Evolutionary conservation across 2,797 vertebrate genomes (phyloP).

Genomic region (Sylvia borin): DNA sequence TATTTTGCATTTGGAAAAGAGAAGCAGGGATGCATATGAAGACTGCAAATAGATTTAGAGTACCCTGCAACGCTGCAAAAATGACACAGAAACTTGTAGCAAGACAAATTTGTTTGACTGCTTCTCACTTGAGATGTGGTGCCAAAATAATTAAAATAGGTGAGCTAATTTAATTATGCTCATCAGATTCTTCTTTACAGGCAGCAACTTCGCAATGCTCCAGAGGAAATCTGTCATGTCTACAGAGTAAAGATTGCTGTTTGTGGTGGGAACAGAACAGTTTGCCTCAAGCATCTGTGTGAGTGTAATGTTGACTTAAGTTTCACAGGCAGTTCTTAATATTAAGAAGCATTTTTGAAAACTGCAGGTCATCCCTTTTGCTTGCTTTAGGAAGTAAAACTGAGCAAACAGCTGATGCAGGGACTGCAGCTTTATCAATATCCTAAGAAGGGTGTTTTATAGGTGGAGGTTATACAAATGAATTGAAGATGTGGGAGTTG

Average conservation of each 20-base stretch:
- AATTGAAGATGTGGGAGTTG: neutral
- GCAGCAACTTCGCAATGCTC: conserved; percentile 14
- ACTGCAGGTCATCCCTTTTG: neutral
- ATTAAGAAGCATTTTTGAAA: conserved; percentile 26
- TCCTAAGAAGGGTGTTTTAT: neutral
- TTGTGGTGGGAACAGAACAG: conserved; percentile 19
- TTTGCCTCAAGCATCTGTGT: conserved; percentile 19
- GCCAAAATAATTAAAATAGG: conserved; percentile 51
- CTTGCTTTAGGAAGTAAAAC: neutral
- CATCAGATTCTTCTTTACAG: conserved; percentile 41
- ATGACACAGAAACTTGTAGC: neutral
- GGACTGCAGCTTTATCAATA: neutral
- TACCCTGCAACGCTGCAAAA: neutral
- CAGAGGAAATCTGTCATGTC: conserved; percentile 42
- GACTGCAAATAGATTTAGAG: neutral
- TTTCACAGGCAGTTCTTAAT: conserved; percentile 12
- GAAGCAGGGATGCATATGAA: neutral
- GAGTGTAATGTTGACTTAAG: conserved; percentile 3
- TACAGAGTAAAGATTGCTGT: conserved; percentile 8
- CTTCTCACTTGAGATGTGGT: conserved; percentile 17
- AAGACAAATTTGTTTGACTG: conserved; percentile 1
- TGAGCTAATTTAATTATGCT: conserved; percentile 45
- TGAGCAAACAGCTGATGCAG: neutral
- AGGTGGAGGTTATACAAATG: conserved; percentile 14
- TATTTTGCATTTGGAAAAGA: neutral